Conservation (phyloP, 2,797 vertebrate genomes). For the Nannoperca obscura region DNA sequence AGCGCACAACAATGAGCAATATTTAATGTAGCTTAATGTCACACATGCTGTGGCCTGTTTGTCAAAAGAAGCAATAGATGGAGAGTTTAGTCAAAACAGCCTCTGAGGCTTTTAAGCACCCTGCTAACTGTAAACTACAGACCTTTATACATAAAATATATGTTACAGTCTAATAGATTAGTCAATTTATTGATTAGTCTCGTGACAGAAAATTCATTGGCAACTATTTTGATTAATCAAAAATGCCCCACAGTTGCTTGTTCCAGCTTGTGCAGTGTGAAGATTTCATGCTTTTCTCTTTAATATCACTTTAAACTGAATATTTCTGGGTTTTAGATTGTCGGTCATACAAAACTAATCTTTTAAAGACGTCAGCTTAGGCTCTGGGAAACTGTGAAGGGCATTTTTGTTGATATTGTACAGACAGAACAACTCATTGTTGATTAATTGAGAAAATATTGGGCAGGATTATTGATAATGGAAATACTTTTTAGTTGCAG, state of each 20-base stretch:
- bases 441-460: background rate
- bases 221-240: background rate
- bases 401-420: background rate
- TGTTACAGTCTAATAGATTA: background rate
- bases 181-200: background rate
- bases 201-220: background rate
- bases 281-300: background rate
- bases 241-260: background rate
- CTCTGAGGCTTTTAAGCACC: background rate
- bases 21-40: conserved; percentile 4
- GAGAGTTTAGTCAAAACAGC: background rate
- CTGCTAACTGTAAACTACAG: background rate
- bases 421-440: background rate
- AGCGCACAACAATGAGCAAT: background rate
- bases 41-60: background rate
- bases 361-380: background rate
- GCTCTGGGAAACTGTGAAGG: background rate
- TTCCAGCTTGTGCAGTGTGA: background rate
- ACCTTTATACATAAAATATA: background rate
- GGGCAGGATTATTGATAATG: background rate
- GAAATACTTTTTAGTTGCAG: background rate
- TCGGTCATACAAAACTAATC: background rate
- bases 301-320: background rate
- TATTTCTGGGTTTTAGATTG: background rate
- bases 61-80: background rate